A percentile compares a stretch with the other conserved stretches of the same genome.
Conservation (phyloP, 2,888 invertebrate species). For the Lasius fuliginosus region DNA sequence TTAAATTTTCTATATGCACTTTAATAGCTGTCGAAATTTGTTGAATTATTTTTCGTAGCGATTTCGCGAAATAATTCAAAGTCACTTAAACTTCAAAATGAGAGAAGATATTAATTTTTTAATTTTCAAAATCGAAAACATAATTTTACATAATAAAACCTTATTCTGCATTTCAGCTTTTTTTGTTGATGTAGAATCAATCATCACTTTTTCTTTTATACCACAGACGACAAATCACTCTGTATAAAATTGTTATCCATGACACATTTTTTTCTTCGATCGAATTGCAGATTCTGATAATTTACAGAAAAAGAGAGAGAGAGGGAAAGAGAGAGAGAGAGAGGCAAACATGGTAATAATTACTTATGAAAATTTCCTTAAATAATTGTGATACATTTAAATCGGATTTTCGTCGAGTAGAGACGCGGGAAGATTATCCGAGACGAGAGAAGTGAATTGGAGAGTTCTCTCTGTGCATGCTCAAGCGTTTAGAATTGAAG, state of each 20-base stretch:
- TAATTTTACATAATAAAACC: background rate
- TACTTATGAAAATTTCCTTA: background rate
- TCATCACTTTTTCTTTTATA: background rate
- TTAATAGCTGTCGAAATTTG: background rate
- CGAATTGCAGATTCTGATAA: background rate
- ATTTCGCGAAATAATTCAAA: background rate
- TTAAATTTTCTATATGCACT: background rate
- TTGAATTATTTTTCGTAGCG: background rate
- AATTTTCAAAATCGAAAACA: background rate
- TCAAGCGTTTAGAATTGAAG: slow-evolving; percentile 21
- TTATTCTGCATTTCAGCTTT: background rate
- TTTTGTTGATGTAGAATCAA: background rate
- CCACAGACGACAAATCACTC: background rate
- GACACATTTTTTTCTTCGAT: background rate
- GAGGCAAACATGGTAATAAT: background rate
- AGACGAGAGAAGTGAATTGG: background rate
- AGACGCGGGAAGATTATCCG: slow-evolving; percentile 33
- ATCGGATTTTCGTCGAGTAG: slow-evolving; percentile 17
- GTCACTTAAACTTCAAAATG: background rate
- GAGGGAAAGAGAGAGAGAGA: background rate
- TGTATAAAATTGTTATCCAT: background rate
- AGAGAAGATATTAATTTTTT: background rate
- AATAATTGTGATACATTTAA: slow-evolving; percentile 24
- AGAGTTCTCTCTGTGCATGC: slow-evolving; percentile 21
- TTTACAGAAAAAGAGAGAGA: background rate